phyloP scores from a whole-genome alignment of 1,140 invertebrate species.

The Drosophila subpulchrella region DNA sequence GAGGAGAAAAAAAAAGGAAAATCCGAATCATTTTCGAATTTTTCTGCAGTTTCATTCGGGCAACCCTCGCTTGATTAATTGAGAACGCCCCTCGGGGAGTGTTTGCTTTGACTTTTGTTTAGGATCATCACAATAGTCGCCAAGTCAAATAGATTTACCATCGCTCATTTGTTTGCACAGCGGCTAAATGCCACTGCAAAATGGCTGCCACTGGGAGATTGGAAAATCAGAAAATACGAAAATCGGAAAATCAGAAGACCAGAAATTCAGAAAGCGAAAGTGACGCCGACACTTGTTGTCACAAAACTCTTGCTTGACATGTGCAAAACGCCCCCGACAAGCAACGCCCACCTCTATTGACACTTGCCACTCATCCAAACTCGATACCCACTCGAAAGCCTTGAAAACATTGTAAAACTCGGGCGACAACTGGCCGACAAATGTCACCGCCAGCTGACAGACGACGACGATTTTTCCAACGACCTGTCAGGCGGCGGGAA shows the following conservation, averaged over 20 bases:
- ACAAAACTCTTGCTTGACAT: slow-evolving; percentile 62
- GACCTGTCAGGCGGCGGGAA: slow-evolving; percentile 55
- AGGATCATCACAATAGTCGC: slow-evolving; percentile 45
- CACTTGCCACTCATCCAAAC: slow-evolving; percentile 72
- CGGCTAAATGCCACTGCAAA: slow-evolving; percentile 59
- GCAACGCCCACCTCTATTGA: slow-evolving; percentile 74
- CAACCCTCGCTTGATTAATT: slow-evolving; percentile 70
- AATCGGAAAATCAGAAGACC: not conserved
- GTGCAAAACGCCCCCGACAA: slow-evolving; percentile 50
- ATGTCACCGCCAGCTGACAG: slow-evolving; percentile 74
- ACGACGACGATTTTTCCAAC: slow-evolving; percentile 59
- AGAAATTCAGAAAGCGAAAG: slow-evolving; percentile 11
- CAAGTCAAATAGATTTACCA: slow-evolving; percentile 50
- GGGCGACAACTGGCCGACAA: slow-evolving; percentile 68
- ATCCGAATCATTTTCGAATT: slow-evolving; percentile 74
- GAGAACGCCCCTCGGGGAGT: slow-evolving; percentile 49
- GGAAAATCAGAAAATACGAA: not conserved
- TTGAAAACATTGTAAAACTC: slow-evolving; percentile 76
- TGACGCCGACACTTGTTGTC: slow-evolving; percentile 74
- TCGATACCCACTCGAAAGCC: slow-evolving; percentile 51
- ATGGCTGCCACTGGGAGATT: slow-evolving; percentile 43
- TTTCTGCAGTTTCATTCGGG: slow-evolving; percentile 67
- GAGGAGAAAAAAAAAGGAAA: slow-evolving; percentile 30
- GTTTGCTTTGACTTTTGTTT: slow-evolving; percentile 72
- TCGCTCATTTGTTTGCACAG: slow-evolving; percentile 54